Conservation (phyloP, 2,113 vertebrate species). For the Chloroceryle aenea region DNA sequence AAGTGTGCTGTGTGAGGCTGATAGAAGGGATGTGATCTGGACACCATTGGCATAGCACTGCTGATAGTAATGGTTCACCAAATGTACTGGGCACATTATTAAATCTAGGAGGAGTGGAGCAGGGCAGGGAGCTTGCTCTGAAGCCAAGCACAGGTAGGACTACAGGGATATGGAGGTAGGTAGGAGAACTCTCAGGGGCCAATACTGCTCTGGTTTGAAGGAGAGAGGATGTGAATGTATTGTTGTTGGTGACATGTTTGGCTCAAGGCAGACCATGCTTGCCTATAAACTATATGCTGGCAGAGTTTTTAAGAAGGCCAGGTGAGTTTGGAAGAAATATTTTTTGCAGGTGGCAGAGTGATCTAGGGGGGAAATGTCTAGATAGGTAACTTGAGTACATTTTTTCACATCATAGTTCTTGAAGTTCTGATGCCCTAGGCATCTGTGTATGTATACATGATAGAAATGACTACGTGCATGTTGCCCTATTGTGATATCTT, state of each 20-base stretch:
- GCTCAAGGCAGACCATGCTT: background rate
- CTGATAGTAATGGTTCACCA: background rate
- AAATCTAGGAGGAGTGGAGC: background rate
- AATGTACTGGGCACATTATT: no score
- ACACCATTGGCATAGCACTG: background rate
- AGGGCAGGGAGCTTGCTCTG: background rate
- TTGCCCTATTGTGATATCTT: background rate
- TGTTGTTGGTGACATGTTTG: background rate
- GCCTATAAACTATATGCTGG: background rate
- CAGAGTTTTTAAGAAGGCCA: background rate
- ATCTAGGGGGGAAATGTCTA: background rate
- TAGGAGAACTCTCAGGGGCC: background rate
- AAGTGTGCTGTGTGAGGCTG: background rate
- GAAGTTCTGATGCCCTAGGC: background rate
- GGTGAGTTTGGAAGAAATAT: background rate
- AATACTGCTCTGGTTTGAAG: background rate
- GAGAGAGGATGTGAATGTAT: background rate
- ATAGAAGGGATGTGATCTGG: background rate
- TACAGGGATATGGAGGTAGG: background rate
- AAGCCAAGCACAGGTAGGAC: background rate
- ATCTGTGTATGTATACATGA: background rate
- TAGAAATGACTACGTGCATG: background rate
- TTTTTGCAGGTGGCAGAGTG: background rate
- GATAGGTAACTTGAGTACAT: background rate
- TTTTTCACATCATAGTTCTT: background rate